These are phyloP conservation scores for Drosophila multiciliata DNA, from an alignment of 2,888 invertebrate genomes.

Conservation along the genomic window DNA sequence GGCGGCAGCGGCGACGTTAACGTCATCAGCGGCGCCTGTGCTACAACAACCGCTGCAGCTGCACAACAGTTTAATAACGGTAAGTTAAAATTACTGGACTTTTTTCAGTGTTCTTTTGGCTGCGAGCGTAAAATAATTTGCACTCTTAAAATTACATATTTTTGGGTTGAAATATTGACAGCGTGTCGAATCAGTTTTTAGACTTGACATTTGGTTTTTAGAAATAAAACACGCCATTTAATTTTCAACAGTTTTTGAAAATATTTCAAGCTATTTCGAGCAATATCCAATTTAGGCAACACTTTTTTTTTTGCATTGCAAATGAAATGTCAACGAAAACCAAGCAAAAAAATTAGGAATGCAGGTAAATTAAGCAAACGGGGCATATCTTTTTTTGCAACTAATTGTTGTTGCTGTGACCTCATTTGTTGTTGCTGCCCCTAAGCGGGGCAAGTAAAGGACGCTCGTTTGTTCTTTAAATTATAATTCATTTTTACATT, in stretches of 20 bases:
- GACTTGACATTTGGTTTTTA: background rate
- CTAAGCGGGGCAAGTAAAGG: slow-evolving; percentile 47
- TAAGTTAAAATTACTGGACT: slow-evolving; percentile 54
- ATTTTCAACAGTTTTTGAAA: background rate
- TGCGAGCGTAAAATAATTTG: background rate
- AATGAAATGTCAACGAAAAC: slow-evolving; percentile 49
- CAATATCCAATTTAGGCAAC: slow-evolving; percentile 36
- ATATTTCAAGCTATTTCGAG: background rate
- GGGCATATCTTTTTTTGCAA: slow-evolving; percentile 13
- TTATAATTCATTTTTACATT: slow-evolving; percentile 52
- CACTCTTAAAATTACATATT: background rate
- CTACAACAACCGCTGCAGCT: slow-evolving; percentile 53
- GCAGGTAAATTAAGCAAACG: slow-evolving; percentile 41
- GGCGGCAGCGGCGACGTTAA: slow-evolving; percentile 36
- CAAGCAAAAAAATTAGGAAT: slow-evolving; percentile 35
- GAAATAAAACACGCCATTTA: background rate
- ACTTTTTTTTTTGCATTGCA: slow-evolving; percentile 64
- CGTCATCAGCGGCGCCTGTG: slow-evolving; percentile 54
- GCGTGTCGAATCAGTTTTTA: background rate
- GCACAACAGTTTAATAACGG: slow-evolving; percentile 75
- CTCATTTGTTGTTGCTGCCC: slow-evolving; percentile 38
- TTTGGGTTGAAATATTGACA: background rate
- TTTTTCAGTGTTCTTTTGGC: background rate
- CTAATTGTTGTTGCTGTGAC: slow-evolving; percentile 47
- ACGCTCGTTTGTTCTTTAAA: slow-evolving; percentile 50